Evolutionary conservation across 2,113 vertebrate genomes (phyloP).

Genomic region (Acrocephalus arundinaceus): DNA sequence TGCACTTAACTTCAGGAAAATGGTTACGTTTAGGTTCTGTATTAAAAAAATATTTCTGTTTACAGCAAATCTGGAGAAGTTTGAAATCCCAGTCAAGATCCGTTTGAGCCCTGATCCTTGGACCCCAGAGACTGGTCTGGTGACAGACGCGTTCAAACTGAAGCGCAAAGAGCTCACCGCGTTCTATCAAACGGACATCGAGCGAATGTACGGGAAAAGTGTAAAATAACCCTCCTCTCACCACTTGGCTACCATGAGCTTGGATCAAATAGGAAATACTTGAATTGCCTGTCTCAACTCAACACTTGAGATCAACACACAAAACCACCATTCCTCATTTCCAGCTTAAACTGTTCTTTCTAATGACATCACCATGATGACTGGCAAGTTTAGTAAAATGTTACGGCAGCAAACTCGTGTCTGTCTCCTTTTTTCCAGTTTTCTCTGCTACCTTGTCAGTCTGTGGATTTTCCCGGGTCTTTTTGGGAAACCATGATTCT

Average conservation of each 20-base stretch:
- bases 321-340: slow-evolving; percentile 51
- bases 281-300: slow-evolving; percentile 74
- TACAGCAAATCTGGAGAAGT: slow-evolving; percentile 89
- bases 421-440: slow-evolving; percentile 67
- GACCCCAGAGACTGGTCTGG: slow-evolving; percentile 94
- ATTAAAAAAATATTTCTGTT: neutral
- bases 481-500: slow-evolving; percentile 66
- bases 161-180: slow-evolving; percentile 92
- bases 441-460: slow-evolving; percentile 63
- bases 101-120: slow-evolving; percentile 89
- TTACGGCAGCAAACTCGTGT: slow-evolving; percentile 71
- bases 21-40: neutral
- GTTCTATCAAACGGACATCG: slow-evolving; percentile 88
- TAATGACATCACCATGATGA: slow-evolving; percentile 32
- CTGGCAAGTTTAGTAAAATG: slow-evolving; percentile 73
- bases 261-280: slow-evolving; percentile 79
- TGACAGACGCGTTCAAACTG: slow-evolving; percentile 96
- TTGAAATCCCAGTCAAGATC: slow-evolving; percentile 93
- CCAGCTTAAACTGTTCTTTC: slow-evolving; percentile 63
- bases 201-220: slow-evolving; percentile 87
- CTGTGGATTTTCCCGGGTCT: slow-evolving; percentile 55
- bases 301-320: slow-evolving; percentile 64
- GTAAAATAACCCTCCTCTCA: slow-evolving; percentile 58
- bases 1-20: neutral
- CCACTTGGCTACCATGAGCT: slow-evolving; percentile 54